Conservation (phyloP, 2,888 invertebrate species). For the Ferdinandea cuprea region DNA sequence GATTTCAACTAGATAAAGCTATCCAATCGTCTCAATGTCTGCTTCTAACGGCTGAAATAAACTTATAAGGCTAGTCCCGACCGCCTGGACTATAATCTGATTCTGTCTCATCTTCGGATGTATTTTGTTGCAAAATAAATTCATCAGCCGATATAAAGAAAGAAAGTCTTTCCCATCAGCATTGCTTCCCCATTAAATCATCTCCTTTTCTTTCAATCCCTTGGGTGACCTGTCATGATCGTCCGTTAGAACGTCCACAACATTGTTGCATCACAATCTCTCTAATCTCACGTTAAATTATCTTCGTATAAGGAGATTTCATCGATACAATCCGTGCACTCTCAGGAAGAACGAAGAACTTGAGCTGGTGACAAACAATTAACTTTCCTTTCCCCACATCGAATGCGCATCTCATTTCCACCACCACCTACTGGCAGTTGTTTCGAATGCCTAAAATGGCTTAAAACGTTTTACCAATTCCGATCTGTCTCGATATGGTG, state of each 20-base stretch:
- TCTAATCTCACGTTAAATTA: conserved; percentile 45
- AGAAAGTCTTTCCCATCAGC: conserved; percentile 15
- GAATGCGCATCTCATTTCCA: conserved; percentile 56
- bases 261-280: conserved; percentile 44
- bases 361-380: conserved; percentile 61
- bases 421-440: conserved; percentile 20
- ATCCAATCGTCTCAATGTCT: no score
- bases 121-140: no score
- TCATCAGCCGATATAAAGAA: no score
- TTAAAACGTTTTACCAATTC: conserved; percentile 67
- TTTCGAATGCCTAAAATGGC: conserved; percentile 57
- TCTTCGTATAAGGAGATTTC: conserved; percentile 52
- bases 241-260: neutral
- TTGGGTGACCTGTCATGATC: conserved; percentile 25
- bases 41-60: no score
- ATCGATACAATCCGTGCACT: conserved; percentile 60
- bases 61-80: no score
- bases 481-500: conserved; percentile 49
- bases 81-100: no score
- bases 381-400: conserved; percentile 49
- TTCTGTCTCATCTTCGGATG: no score
- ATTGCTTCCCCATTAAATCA: conserved; percentile 24
- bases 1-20: no score
- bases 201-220: conserved; percentile 3
- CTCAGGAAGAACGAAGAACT: no score